Evolutionary conservation across 2,797 vertebrate species (phyloP).

Genomic region (Cynodonichthys magdalenae): DNA sequence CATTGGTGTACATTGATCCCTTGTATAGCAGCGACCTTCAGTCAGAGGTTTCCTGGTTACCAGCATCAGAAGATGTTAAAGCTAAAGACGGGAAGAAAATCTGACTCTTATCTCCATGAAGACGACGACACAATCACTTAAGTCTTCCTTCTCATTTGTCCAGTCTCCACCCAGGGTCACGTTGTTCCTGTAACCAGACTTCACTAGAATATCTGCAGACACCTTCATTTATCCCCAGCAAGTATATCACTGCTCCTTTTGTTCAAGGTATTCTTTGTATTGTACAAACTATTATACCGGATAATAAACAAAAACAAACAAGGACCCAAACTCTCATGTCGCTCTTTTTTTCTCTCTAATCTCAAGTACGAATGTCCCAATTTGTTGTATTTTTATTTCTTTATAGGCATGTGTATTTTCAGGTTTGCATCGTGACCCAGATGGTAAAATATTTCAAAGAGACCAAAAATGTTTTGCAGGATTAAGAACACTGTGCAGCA

Average conservation of each 20-base stretch:
- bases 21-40: conserved; percentile 13
- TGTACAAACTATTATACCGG: conserved; percentile 81
- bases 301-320: conserved; percentile 83
- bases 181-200: conserved; percentile 65
- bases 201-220: conserved; percentile 73
- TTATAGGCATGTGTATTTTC: too few relatives aligned
- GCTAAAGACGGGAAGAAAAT: conserved; percentile 11
- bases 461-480: too few relatives aligned
- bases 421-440: too few relatives aligned
- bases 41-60: conserved; percentile 34
- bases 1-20: conserved; percentile 13
- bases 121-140: conserved; percentile 75
- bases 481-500: too few relatives aligned
- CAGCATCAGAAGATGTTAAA: conserved; percentile 16
- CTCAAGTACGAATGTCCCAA: not conserved
- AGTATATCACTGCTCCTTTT: conserved; percentile 69
- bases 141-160: conserved; percentile 85
- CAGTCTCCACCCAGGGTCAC: conserved; percentile 66
- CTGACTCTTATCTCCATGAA: conserved; percentile 17
- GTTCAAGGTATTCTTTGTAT: conserved; percentile 82
- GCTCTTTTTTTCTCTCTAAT: conserved; percentile 4
- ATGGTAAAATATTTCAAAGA: too few relatives aligned
- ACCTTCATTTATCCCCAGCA: conserved; percentile 64
- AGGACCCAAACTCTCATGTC: conserved; percentile 19
- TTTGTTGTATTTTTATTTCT: too few relatives aligned